Evolutionary conservation across 2,888 invertebrate species (phyloP).

Genomic region (Diaperis boleti): DNA sequence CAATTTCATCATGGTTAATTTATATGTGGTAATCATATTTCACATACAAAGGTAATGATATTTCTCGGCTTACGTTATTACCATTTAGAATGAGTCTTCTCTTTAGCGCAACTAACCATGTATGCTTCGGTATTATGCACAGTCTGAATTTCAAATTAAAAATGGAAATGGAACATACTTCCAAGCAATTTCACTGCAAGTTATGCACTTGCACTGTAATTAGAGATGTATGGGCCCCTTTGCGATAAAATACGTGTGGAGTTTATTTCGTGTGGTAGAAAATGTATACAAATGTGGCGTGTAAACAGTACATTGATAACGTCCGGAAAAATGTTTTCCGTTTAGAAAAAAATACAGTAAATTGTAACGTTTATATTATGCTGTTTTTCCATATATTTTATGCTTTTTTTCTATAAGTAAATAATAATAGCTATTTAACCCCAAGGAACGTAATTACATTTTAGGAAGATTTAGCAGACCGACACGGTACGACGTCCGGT

Average conservation of each 20-base stretch:
- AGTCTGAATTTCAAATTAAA: not conserved
- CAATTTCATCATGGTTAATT: not conserved
- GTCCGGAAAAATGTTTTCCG: too few relatives aligned
- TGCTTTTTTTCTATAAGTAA: too few relatives aligned
- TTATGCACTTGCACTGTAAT: not conserved
- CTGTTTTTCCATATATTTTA: too few relatives aligned
- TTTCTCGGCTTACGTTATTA: not conserved
- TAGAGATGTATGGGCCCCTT: not conserved
- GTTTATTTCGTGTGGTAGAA: too few relatives aligned
- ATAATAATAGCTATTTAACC: too few relatives aligned
- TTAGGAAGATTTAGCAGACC: too few relatives aligned
- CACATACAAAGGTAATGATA: not conserved
- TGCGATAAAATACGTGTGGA: not conserved
- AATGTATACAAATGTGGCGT: too few relatives aligned
- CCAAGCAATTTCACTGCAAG: not conserved
- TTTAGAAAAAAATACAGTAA: too few relatives aligned
- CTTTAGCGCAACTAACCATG: not conserved
- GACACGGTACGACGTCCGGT: too few relatives aligned
- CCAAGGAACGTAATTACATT: too few relatives aligned
- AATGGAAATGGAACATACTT: not conserved
- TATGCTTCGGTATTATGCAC: not conserved
- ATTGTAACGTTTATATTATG: too few relatives aligned
- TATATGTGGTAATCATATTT: not conserved
- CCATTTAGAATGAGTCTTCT: not conserved
- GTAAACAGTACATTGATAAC: too few relatives aligned